phyloP scores from a whole-genome alignment of 2,113 vertebrate genomes.

The Tricholaema leucomelas region DNA sequence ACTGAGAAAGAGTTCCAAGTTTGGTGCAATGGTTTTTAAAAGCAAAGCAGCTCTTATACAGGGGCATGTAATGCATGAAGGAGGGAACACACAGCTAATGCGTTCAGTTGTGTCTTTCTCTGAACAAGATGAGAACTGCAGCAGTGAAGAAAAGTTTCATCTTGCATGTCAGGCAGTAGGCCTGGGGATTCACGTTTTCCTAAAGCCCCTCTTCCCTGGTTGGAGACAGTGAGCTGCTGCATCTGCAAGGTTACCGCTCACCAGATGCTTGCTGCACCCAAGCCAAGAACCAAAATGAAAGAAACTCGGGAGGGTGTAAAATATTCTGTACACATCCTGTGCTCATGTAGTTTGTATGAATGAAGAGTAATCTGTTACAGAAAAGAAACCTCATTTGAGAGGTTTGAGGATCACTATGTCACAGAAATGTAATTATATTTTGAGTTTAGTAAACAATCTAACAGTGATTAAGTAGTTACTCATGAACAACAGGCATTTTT shows the following conservation, averaged over 20 bases:
- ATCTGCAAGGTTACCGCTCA: background rate
- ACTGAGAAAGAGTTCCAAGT: background rate
- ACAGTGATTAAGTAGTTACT: background rate
- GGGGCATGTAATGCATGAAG: background rate
- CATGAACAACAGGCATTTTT: background rate
- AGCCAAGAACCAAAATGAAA: background rate
- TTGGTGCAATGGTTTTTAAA: background rate
- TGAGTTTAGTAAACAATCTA: background rate
- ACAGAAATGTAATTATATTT: background rate
- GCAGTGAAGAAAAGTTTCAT: background rate
- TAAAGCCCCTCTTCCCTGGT: background rate
- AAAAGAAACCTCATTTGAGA: background rate
- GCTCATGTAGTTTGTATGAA: background rate
- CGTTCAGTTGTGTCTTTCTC: background rate
- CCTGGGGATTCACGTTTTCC: background rate
- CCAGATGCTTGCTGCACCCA: background rate
- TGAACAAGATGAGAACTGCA: background rate
- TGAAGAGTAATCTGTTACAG: background rate
- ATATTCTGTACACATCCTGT: background rate
- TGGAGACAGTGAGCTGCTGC: background rate
- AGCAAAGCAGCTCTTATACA: background rate
- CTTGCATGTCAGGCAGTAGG: background rate
- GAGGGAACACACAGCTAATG: background rate
- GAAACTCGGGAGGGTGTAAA: background rate
- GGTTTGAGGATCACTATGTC: background rate